Conservation (phyloP, 2,797 vertebrate genomes). For the Brachymystax lenok region DNA sequence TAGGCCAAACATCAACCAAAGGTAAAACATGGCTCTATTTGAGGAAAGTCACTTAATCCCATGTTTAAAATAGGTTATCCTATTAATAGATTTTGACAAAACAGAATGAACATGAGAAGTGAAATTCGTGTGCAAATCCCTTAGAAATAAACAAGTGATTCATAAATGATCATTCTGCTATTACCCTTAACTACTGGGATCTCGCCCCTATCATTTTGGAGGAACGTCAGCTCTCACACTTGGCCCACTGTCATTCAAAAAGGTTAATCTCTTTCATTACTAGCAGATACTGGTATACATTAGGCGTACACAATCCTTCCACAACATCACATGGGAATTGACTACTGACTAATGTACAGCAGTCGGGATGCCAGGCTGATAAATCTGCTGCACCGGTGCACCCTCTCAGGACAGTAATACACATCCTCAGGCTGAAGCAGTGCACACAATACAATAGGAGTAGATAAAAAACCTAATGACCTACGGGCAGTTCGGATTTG, state of each 20-base stretch:
- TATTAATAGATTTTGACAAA: neutral
- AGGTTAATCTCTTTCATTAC: neutral
- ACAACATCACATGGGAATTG: neutral
- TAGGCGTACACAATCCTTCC: neutral
- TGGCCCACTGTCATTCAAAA: too few species aligned
- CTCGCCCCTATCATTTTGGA: too few species aligned
- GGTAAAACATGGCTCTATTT: neutral
- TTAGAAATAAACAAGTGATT: too few species aligned
- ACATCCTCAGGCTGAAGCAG: neutral
- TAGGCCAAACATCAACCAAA: neutral
- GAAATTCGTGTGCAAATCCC: too few species aligned
- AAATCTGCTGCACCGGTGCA: neutral
- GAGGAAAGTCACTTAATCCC: neutral
- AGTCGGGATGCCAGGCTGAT: neutral
- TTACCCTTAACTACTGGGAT: too few species aligned
- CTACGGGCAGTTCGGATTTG: too few species aligned
- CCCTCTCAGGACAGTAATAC: neutral
- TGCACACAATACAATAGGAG: neutral
- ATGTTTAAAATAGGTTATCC: neutral
- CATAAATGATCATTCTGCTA: too few species aligned
- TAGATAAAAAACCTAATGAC: neutral
- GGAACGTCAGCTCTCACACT: too few species aligned
- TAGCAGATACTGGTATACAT: neutral
- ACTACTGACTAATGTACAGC: neutral
- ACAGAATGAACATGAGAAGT: neutral